Evolutionary conservation across 2,113 vertebrate genomes (phyloP), one percentile per base, ranked within the genome.

Genomic region (Seriola aureovittata): DNA sequence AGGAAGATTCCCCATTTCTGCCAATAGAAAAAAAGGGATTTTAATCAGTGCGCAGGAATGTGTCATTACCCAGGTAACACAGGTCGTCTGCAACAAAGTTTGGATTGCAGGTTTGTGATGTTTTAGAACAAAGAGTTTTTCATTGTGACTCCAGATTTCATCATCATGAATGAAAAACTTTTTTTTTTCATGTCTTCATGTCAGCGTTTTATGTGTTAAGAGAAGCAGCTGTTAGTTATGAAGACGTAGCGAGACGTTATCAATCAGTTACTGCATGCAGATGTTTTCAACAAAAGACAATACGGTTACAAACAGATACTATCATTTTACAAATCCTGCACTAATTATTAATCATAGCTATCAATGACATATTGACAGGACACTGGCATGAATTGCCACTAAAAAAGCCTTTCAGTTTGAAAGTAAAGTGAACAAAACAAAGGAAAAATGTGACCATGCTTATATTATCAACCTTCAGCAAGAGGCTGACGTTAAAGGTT

Each of bases 131-230:
- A 29, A 58, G 14, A 5, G 14, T 36, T 80, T 71, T 66, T 32
- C 25, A 71, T 13, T 59, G 32, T 66, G 58, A 71, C 32, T 75
- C 44, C 19, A 68, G 55, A 67, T 65, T 79, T 74, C 58, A 60
- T 57, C 46, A 57, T 48, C 17, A 21, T 23, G 34, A 9, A 11
- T 0, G 32, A n/a, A 60, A 57, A 58, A 2, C 1, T 4, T 4
- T 40, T 13, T 42, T 62, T 29, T 63, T 23, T 44, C 13, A 34
- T 38, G 13, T 16, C 5, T 25, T 63, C 14, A 7, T 25, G 46
- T 25, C 21, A 25, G 25, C 17, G 17, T 46, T 62, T 58, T 40
- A n/a, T 23, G n/a, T 63, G 3, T 46, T 36, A 36, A 17, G 21
- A 29, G 16, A 63, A 64, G 17, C n/a, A 8, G n/a, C 36, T 58